Evolutionary conservation across 2,797 vertebrate species (phyloP).

Genomic region (Lithobates pipiens): DNA sequence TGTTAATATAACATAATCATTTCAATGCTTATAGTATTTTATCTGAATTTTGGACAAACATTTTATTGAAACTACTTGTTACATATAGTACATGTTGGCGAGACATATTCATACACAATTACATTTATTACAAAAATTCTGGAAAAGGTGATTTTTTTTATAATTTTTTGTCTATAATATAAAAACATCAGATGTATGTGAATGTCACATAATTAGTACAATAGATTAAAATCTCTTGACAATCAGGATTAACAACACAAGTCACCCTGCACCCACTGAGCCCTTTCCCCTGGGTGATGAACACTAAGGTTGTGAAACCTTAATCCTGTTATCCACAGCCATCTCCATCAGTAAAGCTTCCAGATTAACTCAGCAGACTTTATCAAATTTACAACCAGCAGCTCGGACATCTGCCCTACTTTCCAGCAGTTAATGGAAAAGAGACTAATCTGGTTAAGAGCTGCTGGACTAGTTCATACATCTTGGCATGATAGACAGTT

Average conservation of each 20-base stretch:
- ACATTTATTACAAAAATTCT: not conserved
- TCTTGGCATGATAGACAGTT: constrained; percentile 72
- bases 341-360: constrained; percentile 73
- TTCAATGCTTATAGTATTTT: not conserved
- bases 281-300: constrained; percentile 68
- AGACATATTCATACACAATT: not conserved
- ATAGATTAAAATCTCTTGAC: constrained; percentile 77
- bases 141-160: not conserved
- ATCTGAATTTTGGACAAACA: constrained; percentile 4
- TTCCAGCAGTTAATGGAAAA: constrained; percentile 80
- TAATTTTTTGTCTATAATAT: constrained; percentile 17
- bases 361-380: constrained; percentile 85
- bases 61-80: too few relatives aligned
- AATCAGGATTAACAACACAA: constrained; percentile 80
- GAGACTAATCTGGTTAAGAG: constrained; percentile 89
- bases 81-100: not conserved
- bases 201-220: constrained; percentile 76
- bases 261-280: constrained; percentile 69
- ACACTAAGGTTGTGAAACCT: constrained; percentile 72
- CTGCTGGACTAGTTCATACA: constrained; percentile 77
- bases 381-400: constrained; percentile 87
- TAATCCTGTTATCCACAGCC: constrained; percentile 88
- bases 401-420: constrained; percentile 91
- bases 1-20: constrained; percentile 18
- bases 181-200: constrained; percentile 72